Evolutionary conservation across 2,888 invertebrate genomes (phyloP).

Genomic region (Proisotoma minuta): DNA sequence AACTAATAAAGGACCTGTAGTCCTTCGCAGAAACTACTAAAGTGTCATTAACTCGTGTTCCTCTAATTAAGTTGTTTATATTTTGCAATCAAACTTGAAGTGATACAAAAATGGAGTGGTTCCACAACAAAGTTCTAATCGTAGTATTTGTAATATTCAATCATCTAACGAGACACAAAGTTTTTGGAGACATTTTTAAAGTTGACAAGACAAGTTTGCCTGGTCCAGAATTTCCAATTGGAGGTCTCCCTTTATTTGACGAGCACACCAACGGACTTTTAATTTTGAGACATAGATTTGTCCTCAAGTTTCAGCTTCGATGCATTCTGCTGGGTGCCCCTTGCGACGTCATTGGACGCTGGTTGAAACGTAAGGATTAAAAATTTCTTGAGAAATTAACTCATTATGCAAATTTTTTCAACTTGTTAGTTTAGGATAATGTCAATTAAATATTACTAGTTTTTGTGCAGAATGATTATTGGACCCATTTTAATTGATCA

Average conservation of each 20-base stretch:
- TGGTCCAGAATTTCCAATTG: conserved; percentile 30
- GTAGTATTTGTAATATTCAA: not conserved
- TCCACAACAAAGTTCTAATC: too few relatives aligned
- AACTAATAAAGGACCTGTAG: too few relatives aligned
- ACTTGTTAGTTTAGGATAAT: not conserved
- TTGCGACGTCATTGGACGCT: conserved; percentile 34
- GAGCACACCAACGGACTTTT: conserved; percentile 33
- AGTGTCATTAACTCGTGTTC: too few relatives aligned
- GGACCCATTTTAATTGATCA: too few relatives aligned
- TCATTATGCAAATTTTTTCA: not conserved
- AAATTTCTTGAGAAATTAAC: not conserved
- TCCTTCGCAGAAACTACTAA: too few relatives aligned
- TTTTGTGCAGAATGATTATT: not conserved
- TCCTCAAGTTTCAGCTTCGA: conserved; percentile 33
- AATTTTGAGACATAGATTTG: conserved; percentile 28
- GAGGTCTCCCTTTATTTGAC: conserved; percentile 32
- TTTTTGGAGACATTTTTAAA: not conserved
- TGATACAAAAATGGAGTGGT: too few relatives aligned
- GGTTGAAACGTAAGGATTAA: conserved; percentile 38
- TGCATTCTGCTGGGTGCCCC: conserved; percentile 30
- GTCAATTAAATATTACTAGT: not conserved
- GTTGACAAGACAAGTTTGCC: conserved; percentile 25
- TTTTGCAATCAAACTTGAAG: too few relatives aligned
- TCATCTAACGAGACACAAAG: not conserved
- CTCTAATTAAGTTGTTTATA: too few relatives aligned